phyloP scores from a whole-genome alignment of 2,113 vertebrate species.

The Spea multiplicata region DNA sequence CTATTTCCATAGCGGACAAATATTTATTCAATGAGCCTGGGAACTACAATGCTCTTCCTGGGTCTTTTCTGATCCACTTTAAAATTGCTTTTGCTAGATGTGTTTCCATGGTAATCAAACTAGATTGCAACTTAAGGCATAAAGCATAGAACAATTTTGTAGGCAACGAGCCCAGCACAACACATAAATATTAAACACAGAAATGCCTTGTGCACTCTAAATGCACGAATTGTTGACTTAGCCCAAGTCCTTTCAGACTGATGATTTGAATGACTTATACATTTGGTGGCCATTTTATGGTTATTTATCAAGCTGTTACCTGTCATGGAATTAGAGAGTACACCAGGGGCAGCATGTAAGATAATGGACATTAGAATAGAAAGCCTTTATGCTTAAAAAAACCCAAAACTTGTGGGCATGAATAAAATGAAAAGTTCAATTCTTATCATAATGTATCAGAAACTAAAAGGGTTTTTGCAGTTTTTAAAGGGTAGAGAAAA shows the following conservation, averaged over 20 bases:
- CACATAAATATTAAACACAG: slow-evolving; percentile 35
- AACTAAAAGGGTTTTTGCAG: too few species aligned
- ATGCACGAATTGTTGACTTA: slow-evolving; percentile 30
- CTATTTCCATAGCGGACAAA: too few species aligned
- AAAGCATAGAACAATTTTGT: slow-evolving; percentile 34
- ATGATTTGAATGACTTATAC: slow-evolving; percentile 26
- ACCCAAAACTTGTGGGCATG: neutral
- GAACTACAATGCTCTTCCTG: slow-evolving; percentile 2
- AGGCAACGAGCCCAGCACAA: slow-evolving; percentile 33
- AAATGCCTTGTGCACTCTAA: slow-evolving; percentile 6
- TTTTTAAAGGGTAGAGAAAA: too few species aligned
- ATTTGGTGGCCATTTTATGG: slow-evolving; percentile 29
- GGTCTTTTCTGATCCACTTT: slow-evolving; percentile 7
- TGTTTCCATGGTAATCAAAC: slow-evolving; percentile 45
- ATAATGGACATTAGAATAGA: slow-evolving; percentile 5
- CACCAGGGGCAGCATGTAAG: neutral
- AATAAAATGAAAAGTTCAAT: too few species aligned
- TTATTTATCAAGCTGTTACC: slow-evolving; percentile 31
- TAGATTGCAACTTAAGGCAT: slow-evolving; percentile 9
- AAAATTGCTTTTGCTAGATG: neutral
- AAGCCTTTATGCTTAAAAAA: neutral
- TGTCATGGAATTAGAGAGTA: neutral
- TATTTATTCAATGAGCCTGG: neutral
- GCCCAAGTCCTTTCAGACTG: slow-evolving; percentile 21
- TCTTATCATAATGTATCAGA: too few species aligned